Evolutionary conservation across 2,113 vertebrate genomes (phyloP).

Genomic region (Accipiter cooperii): DNA sequence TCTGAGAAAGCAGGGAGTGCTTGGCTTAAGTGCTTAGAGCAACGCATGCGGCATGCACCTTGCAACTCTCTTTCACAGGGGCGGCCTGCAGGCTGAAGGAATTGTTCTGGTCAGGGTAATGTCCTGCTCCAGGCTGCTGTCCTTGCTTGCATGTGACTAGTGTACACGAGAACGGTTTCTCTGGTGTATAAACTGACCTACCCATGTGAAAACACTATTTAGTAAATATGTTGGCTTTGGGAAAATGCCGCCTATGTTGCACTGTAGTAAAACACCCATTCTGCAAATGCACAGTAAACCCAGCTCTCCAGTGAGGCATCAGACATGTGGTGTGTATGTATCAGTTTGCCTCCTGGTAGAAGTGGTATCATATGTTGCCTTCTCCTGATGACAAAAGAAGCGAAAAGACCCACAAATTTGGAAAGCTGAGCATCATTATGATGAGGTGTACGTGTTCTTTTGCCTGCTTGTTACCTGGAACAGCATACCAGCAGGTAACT

Average conservation of each 20-base stretch:
- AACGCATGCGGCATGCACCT: fast-evolving
- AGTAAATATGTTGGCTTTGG: not conserved
- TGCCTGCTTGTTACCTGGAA: not conserved
- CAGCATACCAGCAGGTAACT: not conserved
- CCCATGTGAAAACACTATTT: not conserved
- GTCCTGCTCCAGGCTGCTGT: not conserved
- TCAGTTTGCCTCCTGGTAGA: not conserved
- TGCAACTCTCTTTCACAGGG: not conserved
- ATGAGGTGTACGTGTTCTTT: not conserved
- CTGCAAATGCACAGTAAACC: not conserved
- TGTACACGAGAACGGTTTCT: not conserved
- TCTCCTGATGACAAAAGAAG: not conserved
- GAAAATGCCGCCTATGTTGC: not conserved
- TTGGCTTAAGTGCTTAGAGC: not conserved
- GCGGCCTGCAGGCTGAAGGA: not conserved
- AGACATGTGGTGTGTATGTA: fast-evolving
- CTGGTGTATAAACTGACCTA: not conserved
- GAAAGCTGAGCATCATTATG: not conserved
- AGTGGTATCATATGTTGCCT: not conserved
- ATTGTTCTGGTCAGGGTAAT: not conserved
- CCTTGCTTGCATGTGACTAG: not conserved
- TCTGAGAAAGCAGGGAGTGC: not conserved
- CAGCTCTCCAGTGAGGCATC: not conserved
- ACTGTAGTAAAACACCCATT: not conserved
- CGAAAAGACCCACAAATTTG: not conserved